Base-by-base conservation (phyloP, 2,113 vertebrate species). In the Ornithorhynchus anatinus region DNA sequence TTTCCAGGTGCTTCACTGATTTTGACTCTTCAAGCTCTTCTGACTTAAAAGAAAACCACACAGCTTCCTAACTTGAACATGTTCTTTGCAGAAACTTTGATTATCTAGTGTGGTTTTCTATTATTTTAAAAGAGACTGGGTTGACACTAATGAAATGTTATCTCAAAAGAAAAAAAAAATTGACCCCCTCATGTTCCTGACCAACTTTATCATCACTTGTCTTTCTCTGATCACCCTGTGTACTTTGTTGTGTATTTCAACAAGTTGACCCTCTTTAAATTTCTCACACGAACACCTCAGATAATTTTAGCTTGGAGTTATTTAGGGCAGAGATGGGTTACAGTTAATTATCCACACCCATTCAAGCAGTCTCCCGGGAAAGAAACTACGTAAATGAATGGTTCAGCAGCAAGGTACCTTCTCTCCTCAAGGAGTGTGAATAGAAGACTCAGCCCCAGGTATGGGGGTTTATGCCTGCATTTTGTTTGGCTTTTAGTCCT, bases 21-120 rank as follows among this genome's bases (percentile, higher is more conserved):
- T 56, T 78, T 57, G 33, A 20, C 4, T 43, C n/a, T 77, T 60
- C 27, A 54, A 69, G 71, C 74, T 68, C 66, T 57, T 68, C 44
- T 76, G 32, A 53, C 53, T 79, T 77, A 73, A 72, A 51, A 4
- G 52, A 58, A 70, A 85, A 70, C 72, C 23, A 45, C 42, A 84
- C 23, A 56, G 59, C 36, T 74, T n/a, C 11, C 47, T 81, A 56
- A 31, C 72, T 16, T 57, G 39, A 81, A 65, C 59, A 63, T 61
- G 29, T 75, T 48, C 33, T 33, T 69, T 40, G 53, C 50, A 38
- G 10, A 56, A 62, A 43, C 7, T 50, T 50, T 43, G 19, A 17
- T 33, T 66, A 9, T n/a, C 16, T 36, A 20, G 4, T 50, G 13
- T 78, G 25, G 22, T 75, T 71, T n/a, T n/a, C n/a, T n/a, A n/a